A percentile compares a stretch with the other conserved stretches of the same genome.
phyloP scores from a whole-genome alignment of 2,797 vertebrate genomes.

The Babyrousa celebensis region DNA sequence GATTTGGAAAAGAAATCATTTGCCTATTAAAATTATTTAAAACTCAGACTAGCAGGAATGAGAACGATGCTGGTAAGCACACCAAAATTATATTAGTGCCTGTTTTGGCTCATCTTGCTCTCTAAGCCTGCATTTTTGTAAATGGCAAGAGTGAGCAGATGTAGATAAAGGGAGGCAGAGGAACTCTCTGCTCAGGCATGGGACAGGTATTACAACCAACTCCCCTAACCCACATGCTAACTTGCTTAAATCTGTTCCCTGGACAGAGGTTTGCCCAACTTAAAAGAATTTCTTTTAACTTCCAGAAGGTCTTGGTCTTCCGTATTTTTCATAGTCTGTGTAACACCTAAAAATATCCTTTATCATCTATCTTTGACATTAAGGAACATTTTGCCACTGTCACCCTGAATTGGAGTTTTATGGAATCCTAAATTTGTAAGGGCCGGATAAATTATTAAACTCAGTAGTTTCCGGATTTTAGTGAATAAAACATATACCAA shows the following conservation, averaged over 20 bases:
- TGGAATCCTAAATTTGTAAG: constrained; percentile 80
- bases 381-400: constrained; percentile 63
- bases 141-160: neutral
- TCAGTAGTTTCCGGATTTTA: constrained; percentile 66
- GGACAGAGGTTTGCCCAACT: constrained; percentile 21
- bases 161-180: neutral
- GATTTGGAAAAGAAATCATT: constrained; percentile 55
- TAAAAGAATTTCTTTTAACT: constrained; percentile 17
- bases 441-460: constrained; percentile 78
- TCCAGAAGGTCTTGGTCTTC: constrained; percentile 58
- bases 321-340: constrained; percentile 70
- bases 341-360: constrained; percentile 78
- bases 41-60: constrained; percentile 67
- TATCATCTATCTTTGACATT: constrained; percentile 74
- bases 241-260: constrained; percentile 24
- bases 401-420: constrained; percentile 73
- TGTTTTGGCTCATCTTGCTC: constrained; percentile 23
- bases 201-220: neutral
- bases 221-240: neutral
- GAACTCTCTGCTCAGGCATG: neutral
- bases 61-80: constrained; percentile 34
- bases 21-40: constrained; percentile 74
- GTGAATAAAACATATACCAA: constrained; percentile 73
- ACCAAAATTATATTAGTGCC: neutral
- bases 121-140: constrained; percentile 46